These are phyloP conservation scores for Cavia porcellus DNA, from an alignment of 2,113 vertebrate species.

Conservation along the genomic window DNA sequence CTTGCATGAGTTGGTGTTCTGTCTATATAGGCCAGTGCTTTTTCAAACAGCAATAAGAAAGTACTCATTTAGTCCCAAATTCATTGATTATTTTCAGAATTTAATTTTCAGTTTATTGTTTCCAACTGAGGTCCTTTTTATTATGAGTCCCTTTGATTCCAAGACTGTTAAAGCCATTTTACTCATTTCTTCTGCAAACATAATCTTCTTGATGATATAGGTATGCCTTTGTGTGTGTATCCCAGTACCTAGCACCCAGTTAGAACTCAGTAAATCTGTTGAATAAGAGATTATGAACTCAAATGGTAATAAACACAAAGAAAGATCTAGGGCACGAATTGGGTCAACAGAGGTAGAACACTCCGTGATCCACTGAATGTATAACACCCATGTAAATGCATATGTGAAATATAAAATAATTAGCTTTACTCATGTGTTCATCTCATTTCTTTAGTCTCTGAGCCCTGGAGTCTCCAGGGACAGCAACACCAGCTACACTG, in stretches of 20 bases:
- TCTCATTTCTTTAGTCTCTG: constrained; percentile 77
- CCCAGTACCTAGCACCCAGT: background rate
- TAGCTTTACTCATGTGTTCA: constrained; percentile 43
- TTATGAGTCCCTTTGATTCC: constrained; percentile 39
- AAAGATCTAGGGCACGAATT: background rate
- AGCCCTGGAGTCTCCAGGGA: constrained; percentile 85
- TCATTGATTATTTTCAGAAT: constrained; percentile 40
- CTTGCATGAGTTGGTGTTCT: background rate
- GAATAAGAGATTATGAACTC: constrained; percentile 31
- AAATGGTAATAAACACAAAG: constrained; percentile 6
- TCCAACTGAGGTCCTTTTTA: background rate
- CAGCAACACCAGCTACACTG: constrained; percentile 83
- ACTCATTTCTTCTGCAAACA: background rate
- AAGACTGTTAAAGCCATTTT: constrained; percentile 41
- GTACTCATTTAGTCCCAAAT: background rate
- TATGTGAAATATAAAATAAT: constrained; percentile 27
- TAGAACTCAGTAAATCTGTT: constrained; percentile 36
- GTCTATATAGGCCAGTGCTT: background rate
- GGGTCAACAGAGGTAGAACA: constrained; percentile 23
- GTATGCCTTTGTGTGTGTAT: background rate
- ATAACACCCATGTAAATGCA: background rate
- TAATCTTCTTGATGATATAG: constrained; percentile 1
- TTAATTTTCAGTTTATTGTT: constrained; percentile 39
- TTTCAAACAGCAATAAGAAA: constrained; percentile 26
- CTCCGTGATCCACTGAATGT: background rate